Conservation (phyloP, 2,888 invertebrate species). For the Chalcosyrphus nemorum region DNA sequence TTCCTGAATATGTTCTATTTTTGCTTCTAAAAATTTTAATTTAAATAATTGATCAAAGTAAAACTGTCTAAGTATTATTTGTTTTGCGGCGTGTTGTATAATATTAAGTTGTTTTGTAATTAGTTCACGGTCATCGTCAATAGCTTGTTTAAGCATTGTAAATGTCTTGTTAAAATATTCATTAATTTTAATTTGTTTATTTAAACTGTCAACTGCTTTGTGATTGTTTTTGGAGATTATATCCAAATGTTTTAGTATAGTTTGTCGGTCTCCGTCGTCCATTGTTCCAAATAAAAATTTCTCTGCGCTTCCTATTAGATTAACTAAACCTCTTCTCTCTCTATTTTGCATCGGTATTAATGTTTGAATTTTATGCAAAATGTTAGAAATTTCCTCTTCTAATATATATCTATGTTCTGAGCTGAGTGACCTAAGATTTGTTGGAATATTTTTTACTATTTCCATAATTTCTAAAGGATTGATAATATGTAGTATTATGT, state of each 20-base stretch:
- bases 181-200: background rate
- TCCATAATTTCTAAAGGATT: background rate
- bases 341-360: background rate
- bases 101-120: background rate
- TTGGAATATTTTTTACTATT: background rate
- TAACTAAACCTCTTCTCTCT: background rate
- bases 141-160: conserved; percentile 19
- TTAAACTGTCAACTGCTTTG: background rate
- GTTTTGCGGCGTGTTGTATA: background rate
- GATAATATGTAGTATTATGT: conserved; percentile 3
- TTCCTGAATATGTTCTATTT: conserved; percentile 58
- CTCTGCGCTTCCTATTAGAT: background rate
- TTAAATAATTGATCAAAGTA: conserved; percentile 45
- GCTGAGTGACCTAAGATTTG: background rate
- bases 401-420: background rate
- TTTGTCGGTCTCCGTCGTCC: background rate
- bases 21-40: conserved; percentile 33
- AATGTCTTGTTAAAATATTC: conserved; percentile 25
- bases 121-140: conserved; percentile 35
- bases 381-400: background rate
- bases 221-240: background rate
- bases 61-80: background rate
- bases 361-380: background rate
- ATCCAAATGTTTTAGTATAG: background rate
- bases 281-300: background rate